Base-by-base conservation (phyloP, 2,113 vertebrate genomes). In the Sitta europaea region DNA sequence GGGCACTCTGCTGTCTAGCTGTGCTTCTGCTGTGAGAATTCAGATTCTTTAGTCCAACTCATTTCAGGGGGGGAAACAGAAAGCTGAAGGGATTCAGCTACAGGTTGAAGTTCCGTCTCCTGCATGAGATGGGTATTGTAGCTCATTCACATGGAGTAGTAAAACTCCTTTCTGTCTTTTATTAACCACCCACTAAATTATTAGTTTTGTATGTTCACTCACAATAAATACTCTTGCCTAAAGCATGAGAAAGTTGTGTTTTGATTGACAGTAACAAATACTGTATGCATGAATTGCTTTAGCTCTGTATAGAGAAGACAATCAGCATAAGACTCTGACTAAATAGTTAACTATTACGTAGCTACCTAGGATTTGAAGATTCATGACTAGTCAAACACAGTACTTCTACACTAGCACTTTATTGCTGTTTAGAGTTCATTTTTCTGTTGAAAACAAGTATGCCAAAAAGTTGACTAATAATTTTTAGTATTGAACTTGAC, bases 371-470 rank as follows among this genome's bases (percentile, higher is more conserved):
- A 59, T 82, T 79, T 82, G 74, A 61, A 72, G 25, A 68, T 63
- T 35, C 6, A 7, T 53, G 20, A 35, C 7, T 58, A 42, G 28
- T 18, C 77, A 81, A 63, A 47, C 27, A 14, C 12, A 40, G 33
- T 71, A 24, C 21, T 62, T 53, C 14, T 73, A 16, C 14, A 54
- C 35, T 61, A 48, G 21, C 0, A 0, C 47, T 68, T 85, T 54
- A 28, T 6, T 78, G 14, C 29, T 88, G 5, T 86, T 80, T 76
- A 27, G 31, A 57, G n/a, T 35, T 21, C 3, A 9, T 66, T 65
- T 50, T 92, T 92, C 28, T 88, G 23, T 45, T 83, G 62, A 73
- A 90, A 95, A 55, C 36, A 72, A 62, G 17, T 68, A 63, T 36
- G 16, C 31, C 17, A 68, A 62, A 51, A 82, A 73, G 9, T 40